These are phyloP conservation scores for Microtus richardsoni DNA, from an alignment of 2,113 vertebrate genomes.

Conservation along the genomic window DNA sequence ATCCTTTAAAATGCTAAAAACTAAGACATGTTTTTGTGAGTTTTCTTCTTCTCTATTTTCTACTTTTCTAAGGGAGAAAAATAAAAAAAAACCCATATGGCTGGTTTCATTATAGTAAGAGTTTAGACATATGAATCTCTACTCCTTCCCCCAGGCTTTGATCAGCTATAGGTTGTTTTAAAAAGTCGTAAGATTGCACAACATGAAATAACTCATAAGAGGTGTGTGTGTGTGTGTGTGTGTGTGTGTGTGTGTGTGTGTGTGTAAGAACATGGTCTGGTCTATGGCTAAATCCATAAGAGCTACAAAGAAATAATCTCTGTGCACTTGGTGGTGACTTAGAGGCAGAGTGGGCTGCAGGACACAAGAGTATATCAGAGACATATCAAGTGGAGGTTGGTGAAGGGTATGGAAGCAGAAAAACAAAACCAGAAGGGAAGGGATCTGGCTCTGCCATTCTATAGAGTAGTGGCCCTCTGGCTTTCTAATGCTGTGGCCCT, in stretches of 20 bases:
- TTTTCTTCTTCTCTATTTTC: constrained; percentile 31
- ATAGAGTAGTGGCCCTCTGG: background rate
- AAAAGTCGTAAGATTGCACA: background rate
- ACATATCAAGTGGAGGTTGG: background rate
- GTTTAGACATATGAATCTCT: background rate
- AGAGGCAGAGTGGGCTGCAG: constrained; percentile 9
- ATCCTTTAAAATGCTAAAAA: background rate
- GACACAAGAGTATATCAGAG: background rate
- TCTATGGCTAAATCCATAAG: constrained; percentile 52
- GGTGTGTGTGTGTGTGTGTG: background rate
- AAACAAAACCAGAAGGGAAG: background rate
- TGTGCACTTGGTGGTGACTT: constrained; percentile 23
- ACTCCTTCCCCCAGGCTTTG: constrained; percentile 7
- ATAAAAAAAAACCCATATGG: background rate
- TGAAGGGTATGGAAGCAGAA: background rate
- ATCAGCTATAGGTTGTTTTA: background rate
- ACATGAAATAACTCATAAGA: constrained; percentile 41
- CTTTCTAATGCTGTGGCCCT: background rate
- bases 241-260: background rate
- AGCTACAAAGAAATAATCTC: background rate
- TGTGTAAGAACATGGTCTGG: background rate
- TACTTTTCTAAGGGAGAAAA: background rate
- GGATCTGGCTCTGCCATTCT: constrained; percentile 28
- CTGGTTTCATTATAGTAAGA: constrained; percentile 40
- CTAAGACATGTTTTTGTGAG: background rate